A percentile compares a stretch with the other conserved stretches of the same genome.
Evolutionary conservation across 2,888 invertebrate genomes (phyloP).

Genomic region (Scaptomyza reducta): DNA sequence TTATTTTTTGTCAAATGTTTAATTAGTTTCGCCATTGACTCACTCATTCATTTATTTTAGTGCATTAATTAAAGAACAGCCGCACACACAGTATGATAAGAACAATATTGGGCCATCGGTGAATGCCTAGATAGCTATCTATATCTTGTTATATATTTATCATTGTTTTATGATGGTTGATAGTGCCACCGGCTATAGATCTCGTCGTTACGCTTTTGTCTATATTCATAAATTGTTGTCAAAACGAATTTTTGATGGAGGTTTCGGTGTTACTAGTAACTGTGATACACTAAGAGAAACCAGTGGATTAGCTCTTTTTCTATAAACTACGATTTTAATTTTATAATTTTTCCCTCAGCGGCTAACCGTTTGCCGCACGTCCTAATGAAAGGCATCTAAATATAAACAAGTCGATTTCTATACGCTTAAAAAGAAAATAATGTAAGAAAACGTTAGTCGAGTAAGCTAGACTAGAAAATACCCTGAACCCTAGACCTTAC

Average conservation of each 20-base stretch:
- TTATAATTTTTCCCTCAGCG: background rate
- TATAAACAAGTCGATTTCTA: constrained; percentile 13
- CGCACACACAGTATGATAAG: constrained; percentile 44
- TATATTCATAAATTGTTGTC: constrained; percentile 3
- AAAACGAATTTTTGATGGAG: background rate
- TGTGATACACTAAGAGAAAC: background rate
- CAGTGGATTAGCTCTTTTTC: too few relatives aligned
- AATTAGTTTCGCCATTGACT: constrained; percentile 59
- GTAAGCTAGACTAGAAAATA: too few relatives aligned
- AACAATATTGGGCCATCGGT: constrained; percentile 48
- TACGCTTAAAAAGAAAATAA: constrained; percentile 1
- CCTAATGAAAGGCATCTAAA: constrained; percentile 12
- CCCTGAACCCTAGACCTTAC: too few relatives aligned
- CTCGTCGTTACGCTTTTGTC: background rate
- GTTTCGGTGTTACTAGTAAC: too few relatives aligned
- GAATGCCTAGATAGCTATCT: constrained; percentile 16
- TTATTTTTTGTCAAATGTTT: constrained; percentile 54
- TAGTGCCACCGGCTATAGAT: constrained; percentile 1
- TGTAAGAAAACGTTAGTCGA: too few relatives aligned
- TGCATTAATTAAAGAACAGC: constrained; percentile 57
- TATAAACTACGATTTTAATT: background rate
- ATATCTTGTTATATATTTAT: constrained; percentile 2
- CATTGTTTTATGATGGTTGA: background rate
- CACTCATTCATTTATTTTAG: constrained; percentile 21
- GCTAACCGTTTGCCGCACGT: constrained; percentile 10